Evolutionary conservation across 92 coral and sea anemone genomes (phyloP).

Genomic region (Epizoanthus scotinus): DNA sequence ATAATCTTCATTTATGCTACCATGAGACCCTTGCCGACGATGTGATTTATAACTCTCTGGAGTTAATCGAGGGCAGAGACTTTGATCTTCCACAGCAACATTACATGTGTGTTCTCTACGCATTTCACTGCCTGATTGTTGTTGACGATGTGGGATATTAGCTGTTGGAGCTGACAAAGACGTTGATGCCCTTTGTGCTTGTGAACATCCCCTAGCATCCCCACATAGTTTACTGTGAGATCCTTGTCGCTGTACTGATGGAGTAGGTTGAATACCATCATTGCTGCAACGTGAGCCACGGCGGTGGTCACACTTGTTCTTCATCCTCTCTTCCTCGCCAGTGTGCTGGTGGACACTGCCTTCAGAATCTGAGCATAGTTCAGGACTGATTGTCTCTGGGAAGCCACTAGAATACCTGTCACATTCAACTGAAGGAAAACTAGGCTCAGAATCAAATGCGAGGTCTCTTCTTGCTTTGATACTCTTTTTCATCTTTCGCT

Average conservation of each 20-base stretch:
- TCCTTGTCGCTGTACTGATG: neutral
- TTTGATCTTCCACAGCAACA: slow-evolving; percentile 11
- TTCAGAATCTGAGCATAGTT: slow-evolving; percentile 29
- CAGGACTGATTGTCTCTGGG: slow-evolving; percentile 12
- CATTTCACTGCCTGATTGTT: neutral
- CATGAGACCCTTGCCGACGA: slow-evolving; percentile 7
- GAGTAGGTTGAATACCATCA: neutral
- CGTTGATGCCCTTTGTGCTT: neutral
- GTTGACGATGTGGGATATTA: neutral
- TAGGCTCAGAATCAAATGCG: slow-evolving; percentile 8
- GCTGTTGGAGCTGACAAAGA: neutral
- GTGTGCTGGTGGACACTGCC: slow-evolving; percentile 34
- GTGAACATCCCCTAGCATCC: neutral
- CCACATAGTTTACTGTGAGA: neutral
- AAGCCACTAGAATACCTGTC: slow-evolving; percentile 6
- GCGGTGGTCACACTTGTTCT: neutral
- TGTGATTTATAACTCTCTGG: neutral
- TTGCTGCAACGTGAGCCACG: no score
- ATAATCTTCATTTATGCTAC: slow-evolving; percentile 1
- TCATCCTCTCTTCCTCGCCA: slow-evolving; percentile 4
- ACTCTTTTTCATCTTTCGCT: slow-evolving; percentile 23
- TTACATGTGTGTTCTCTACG: slow-evolving; percentile 3
- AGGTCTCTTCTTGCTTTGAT: slow-evolving; percentile 11
- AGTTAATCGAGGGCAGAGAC: neutral
- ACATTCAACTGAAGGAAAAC: slow-evolving; percentile 23